A percentile compares a stretch with the other conserved stretches of the same genome.
phyloP scores from a whole-genome alignment of 2,797 vertebrate genomes.

The Sebastes cheni region DNA sequence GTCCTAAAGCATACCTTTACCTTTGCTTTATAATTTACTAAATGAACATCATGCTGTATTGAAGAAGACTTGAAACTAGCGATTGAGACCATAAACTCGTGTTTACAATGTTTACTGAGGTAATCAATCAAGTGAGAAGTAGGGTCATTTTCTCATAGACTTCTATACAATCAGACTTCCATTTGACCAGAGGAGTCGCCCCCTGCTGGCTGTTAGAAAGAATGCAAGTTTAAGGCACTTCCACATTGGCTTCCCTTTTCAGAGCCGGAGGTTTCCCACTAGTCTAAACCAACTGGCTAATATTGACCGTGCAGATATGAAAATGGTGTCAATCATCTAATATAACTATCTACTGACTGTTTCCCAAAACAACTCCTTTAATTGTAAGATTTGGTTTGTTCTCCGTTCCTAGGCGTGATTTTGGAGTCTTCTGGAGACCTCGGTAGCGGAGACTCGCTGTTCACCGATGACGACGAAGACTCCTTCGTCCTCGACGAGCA shows the following conservation, averaged over 20 bases:
- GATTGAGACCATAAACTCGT: too few relatives aligned
- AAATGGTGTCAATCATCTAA: not conserved
- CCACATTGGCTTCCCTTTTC: too few relatives aligned
- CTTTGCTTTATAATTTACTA: too few relatives aligned
- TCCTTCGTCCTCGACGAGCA: slow-evolving; percentile 87
- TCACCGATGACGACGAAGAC: slow-evolving; percentile 90
- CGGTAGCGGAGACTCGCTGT: slow-evolving; percentile 91
- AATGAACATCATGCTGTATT: too few relatives aligned
- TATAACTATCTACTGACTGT: not conserved
- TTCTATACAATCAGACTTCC: rapidly evolving
- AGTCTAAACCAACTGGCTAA: not conserved
- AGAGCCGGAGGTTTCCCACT: too few relatives aligned
- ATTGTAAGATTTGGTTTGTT: not conserved
- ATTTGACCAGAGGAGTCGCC: too few relatives aligned
- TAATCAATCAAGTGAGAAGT: too few relatives aligned
- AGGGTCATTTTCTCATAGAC: too few relatives aligned
- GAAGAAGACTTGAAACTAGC: too few relatives aligned
- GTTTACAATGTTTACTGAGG: too few relatives aligned
- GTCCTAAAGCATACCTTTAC: too few relatives aligned
- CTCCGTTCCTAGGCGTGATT: slow-evolving; percentile 76
- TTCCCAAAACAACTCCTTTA: not conserved
- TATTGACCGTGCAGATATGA: not conserved
- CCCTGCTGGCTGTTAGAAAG: rapidly evolving
- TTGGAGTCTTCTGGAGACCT: slow-evolving; percentile 93
- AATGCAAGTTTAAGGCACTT: too few relatives aligned